Conservation (phyloP, 1,140 invertebrate genomes). For the Calephelis virginiensis region DNA sequence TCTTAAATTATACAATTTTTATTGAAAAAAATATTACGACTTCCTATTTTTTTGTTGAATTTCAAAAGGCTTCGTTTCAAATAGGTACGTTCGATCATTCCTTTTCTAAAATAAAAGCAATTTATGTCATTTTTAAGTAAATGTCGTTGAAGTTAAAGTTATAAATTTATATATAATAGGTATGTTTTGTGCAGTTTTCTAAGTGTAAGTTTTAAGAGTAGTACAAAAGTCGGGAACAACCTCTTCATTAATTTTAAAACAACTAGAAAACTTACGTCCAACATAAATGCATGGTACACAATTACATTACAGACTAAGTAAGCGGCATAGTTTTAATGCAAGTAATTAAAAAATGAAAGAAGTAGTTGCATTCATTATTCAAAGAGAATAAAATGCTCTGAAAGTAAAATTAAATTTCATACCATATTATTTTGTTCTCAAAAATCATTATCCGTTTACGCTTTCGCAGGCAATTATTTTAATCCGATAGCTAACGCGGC, state of each 20-base stretch:
- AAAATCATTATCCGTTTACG: constrained; percentile 76
- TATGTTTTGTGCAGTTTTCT: too few species aligned
- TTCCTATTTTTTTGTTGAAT: too few species aligned
- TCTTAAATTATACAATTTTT: too few species aligned
- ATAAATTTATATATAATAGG: too few species aligned
- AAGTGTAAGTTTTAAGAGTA: too few species aligned
- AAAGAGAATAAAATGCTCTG: constrained; percentile 31
- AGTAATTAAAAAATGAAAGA: constrained; percentile 6
- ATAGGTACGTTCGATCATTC: too few species aligned
- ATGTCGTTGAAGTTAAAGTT: too few species aligned
- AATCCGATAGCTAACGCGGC: constrained; percentile 70
- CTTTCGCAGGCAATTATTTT: constrained; percentile 75
- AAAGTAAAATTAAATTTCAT: constrained; percentile 54
- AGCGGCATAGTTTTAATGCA: constrained; percentile 5
- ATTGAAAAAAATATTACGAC: too few species aligned
- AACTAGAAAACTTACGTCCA: neutral
- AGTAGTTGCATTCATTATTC: constrained; percentile 12
- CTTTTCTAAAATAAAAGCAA: too few species aligned
- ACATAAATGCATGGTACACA: constrained; percentile 14
- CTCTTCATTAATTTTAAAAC: neutral
- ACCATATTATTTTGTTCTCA: constrained; percentile 70
- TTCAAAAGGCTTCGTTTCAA: too few species aligned
- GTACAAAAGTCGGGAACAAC: too few species aligned
- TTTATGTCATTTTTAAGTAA: too few species aligned
- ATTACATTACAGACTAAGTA: constrained; percentile 15